A percentile compares a stretch with the other conserved stretches of the same genome.
These are phyloP conservation scores for Cossypha polioptera DNA, from an alignment of 2,797 vertebrate genomes.

Conservation along the genomic window DNA sequence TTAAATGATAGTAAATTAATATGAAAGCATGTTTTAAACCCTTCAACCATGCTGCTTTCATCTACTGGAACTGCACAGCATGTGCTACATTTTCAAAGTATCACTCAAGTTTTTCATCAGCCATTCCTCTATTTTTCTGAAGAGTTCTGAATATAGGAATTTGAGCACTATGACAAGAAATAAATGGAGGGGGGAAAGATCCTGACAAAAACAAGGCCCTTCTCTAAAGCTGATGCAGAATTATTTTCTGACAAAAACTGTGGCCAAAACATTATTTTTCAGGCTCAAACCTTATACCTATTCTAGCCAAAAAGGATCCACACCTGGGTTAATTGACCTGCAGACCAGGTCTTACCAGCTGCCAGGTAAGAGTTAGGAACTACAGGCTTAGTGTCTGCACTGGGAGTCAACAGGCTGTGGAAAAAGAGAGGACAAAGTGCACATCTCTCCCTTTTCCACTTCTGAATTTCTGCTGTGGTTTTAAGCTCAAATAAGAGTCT, in stretches of 20 bases:
- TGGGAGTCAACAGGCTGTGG: neutral
- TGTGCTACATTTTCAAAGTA: conserved; percentile 1
- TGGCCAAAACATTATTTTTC: neutral
- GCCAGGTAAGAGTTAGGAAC: neutral
- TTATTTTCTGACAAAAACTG: neutral
- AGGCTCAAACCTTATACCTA: neutral
- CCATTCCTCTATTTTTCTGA: neutral
- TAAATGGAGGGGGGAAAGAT: accelerated
- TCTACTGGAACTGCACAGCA: neutral
- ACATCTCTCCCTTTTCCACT: neutral
- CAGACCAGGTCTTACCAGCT: neutral
- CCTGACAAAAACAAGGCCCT: neutral
- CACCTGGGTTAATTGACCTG: neutral
- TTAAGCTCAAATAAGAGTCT: neutral
- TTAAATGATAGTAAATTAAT: conserved; percentile 18
- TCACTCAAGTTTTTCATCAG: neutral
- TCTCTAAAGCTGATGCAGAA: neutral
- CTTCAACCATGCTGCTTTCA: neutral
- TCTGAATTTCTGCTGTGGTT: neutral
- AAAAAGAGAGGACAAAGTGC: neutral
- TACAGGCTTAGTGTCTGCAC: neutral
- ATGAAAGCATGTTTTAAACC: conserved; percentile 21
- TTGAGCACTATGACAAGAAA: neutral
- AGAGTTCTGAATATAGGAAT: neutral
- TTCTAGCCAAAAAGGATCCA: neutral